Percentiles rank a stretch among this genome's conserved stretches.
These are phyloP conservation scores for Philonicus albiceps DNA, from an alignment of 2,888 invertebrate genomes.

Conservation along the genomic window DNA sequence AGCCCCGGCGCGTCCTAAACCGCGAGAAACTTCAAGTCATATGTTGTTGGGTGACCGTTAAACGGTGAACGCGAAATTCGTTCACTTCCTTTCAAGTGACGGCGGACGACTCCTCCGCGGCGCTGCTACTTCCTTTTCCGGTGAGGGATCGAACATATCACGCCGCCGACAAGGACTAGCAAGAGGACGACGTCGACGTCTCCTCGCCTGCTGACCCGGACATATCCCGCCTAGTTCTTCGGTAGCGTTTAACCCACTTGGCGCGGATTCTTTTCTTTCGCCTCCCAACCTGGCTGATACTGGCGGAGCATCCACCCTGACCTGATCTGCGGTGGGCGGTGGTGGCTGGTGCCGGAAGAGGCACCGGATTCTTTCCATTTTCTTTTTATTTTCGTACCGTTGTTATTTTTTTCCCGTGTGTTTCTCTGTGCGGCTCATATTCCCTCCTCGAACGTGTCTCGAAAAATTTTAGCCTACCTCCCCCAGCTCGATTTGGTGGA, in stretches of 20 bases:
- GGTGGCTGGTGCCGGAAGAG: background rate
- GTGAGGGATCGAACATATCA: slow-evolving; percentile 11
- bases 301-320: background rate
- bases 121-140: slow-evolving; percentile 11
- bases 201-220: background rate
- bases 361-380: background rate
- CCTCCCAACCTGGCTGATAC: background rate
- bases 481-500: background rate
- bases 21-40: background rate
- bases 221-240: slow-evolving; percentile 26
- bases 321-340: background rate
- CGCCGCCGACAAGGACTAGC: background rate
- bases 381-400: background rate
- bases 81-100: background rate
- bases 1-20: background rate
- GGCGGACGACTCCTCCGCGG: background rate
- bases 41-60: background rate
- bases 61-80: background rate
- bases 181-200: background rate
- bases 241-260: slow-evolving; percentile 1
- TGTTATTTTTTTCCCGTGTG: background rate
- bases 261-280: slow-evolving; percentile 24
- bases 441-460: background rate
- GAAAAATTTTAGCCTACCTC: background rate
- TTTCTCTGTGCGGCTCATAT: background rate